Percentiles rank a stretch among this genome's conserved stretches.
phyloP scores from a whole-genome alignment of 53 echinoderm and acorn worm species.

The Actinopyga echinites region DNA sequence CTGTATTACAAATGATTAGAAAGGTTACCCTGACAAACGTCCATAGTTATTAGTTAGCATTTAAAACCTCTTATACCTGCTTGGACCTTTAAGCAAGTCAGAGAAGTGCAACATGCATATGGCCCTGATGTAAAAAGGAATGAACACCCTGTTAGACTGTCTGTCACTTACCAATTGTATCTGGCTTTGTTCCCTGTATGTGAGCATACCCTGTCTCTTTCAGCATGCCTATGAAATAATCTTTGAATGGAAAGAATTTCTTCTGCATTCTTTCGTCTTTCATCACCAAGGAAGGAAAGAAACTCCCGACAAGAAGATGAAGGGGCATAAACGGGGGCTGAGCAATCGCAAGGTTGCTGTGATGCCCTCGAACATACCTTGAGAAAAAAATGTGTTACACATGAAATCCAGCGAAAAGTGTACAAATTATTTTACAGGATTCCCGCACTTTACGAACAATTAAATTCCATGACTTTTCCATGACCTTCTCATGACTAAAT shows the following conservation, averaged over 20 bases:
- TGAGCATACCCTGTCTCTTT: conserved; percentile 77
- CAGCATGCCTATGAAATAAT: conserved; percentile 16
- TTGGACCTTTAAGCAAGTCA: no score
- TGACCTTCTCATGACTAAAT: no score
- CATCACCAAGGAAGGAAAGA: conserved; percentile 70
- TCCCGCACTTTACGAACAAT: no score
- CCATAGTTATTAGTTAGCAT: no score
- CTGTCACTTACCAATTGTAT: conserved; percentile 69
- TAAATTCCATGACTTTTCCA: no score
- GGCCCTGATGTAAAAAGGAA: no score
- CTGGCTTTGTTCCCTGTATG: conserved; percentile 89
- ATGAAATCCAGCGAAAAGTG: no score
- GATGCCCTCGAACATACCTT: conserved; percentile 46
- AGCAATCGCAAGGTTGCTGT: conserved; percentile 27
- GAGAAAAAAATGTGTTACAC: not conserved
- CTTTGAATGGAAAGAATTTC: conserved; percentile 47
- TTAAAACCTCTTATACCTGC: no score
- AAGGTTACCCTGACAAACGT: no score
- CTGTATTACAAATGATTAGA: no score
- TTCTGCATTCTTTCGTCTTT: conserved; percentile 52
- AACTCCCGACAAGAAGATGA: conserved; percentile 53
- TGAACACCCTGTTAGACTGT: not conserved
- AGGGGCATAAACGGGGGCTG: conserved; percentile 19
- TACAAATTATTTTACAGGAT: no score
- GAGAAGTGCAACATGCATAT: no score